These are phyloP conservation scores for Carduelis carduelis DNA, from an alignment of 2,797 vertebrate species.

Conservation along the genomic window DNA sequence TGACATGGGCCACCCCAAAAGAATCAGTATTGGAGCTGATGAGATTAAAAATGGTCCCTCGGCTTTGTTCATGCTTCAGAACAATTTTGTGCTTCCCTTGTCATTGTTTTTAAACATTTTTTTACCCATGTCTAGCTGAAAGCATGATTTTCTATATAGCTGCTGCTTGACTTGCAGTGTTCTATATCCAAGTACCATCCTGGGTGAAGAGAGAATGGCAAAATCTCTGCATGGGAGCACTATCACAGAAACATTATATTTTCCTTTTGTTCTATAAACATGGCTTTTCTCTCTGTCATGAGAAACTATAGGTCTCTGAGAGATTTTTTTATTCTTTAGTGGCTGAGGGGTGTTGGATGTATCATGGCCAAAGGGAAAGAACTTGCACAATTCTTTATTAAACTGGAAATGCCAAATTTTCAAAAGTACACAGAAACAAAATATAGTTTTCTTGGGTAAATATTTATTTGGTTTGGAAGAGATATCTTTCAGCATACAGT, in stretches of 20 bases:
- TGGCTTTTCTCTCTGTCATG: not conserved
- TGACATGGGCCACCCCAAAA: not conserved
- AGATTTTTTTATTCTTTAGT: not conserved
- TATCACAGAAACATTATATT: not conserved
- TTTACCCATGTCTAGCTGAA: not conserved
- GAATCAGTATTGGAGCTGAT: not conserved
- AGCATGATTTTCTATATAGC: not conserved
- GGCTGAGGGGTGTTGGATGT: not conserved
- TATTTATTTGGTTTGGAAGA: not conserved
- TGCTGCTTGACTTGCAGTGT: not conserved
- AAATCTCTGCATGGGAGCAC: not conserved
- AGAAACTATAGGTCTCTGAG: not conserved
- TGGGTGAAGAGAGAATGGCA: not conserved
- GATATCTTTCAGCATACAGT: not conserved
- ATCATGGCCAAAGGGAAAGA: not conserved
- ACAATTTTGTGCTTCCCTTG: not conserved
- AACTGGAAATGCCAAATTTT: not conserved
- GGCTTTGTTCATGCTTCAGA: not conserved
- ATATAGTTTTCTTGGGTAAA: not conserved
- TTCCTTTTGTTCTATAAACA: not conserved
- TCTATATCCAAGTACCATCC: not conserved
- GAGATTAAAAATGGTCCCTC: not conserved
- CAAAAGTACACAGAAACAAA: not conserved
- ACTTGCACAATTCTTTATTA: not conserved
- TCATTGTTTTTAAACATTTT: not conserved